Conservation (phyloP, 2,797 vertebrate genomes). For the Liasis olivaceus region DNA sequence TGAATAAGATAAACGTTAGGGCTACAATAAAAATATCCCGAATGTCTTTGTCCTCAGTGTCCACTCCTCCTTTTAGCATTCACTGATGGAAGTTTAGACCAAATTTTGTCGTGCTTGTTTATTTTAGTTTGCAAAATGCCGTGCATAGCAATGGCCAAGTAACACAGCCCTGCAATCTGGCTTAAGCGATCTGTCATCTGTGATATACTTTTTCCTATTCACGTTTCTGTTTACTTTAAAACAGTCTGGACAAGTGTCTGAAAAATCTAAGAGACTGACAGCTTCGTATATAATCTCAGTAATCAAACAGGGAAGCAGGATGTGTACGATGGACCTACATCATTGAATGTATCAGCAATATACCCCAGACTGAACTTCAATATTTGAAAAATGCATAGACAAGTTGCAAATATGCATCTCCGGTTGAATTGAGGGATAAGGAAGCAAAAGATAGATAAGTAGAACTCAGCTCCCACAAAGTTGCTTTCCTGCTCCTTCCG, state of each 20-base stretch:
- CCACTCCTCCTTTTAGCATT: background rate
- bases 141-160: background rate
- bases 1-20: too few relatives aligned
- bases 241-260: background rate
- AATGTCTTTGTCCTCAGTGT: background rate
- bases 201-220: background rate
- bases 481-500: background rate
- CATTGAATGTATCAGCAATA: background rate
- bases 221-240: background rate
- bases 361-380: background rate
- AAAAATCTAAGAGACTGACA: background rate
- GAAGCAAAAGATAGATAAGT: background rate
- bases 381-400: background rate
- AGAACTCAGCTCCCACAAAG: background rate
- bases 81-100: background rate
- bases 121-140: background rate
- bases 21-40: background rate
- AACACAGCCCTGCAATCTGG: background rate
- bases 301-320: background rate
- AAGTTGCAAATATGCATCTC: background rate
- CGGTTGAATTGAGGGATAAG: background rate
- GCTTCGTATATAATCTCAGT: background rate
- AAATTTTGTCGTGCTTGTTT: background rate
- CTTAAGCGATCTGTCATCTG: background rate
- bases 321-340: background rate